A percentile compares a stretch with the other conserved stretches of the same genome.
phyloP scores from a whole-genome alignment of 2,797 vertebrate genomes.

The Gadopsis bispinosus region DNA sequence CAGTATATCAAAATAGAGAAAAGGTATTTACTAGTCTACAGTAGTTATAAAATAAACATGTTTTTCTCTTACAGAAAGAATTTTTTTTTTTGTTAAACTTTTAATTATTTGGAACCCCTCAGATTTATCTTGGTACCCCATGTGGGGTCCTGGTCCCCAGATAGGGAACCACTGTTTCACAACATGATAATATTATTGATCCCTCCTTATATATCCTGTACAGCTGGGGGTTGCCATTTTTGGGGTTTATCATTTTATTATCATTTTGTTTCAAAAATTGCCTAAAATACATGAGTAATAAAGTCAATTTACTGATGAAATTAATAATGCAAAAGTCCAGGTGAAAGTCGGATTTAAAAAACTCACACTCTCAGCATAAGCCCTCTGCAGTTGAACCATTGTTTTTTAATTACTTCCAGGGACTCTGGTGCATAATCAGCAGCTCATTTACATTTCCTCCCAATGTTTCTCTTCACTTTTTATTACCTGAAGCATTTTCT shows the following conservation, averaged over 20 bases:
- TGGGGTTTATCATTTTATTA: background rate
- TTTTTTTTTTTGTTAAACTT: background rate
- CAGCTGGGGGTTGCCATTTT: background rate
- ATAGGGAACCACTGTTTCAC: constrained; percentile 1
- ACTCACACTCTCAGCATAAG: constrained; percentile 51
- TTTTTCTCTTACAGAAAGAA: background rate
- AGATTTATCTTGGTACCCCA: background rate
- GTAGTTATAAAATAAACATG: background rate
- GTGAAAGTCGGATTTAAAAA: constrained; percentile 45
- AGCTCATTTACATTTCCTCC: constrained; percentile 73
- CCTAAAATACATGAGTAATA: constrained; percentile 21
- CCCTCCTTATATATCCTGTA: background rate
- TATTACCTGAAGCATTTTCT: constrained; percentile 64
- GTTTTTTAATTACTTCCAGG: constrained; percentile 67
- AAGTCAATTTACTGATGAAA: constrained; percentile 5
- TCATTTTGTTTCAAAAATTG: background rate
- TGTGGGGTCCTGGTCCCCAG: no score
- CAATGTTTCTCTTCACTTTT: constrained; percentile 62
- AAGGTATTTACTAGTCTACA: constrained; percentile 1
- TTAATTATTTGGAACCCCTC: background rate
- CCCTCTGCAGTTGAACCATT: constrained; percentile 44
- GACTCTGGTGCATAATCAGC: constrained; percentile 67
- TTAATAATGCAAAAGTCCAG: constrained; percentile 38
- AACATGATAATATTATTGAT: background rate
- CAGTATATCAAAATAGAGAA: background rate